A percentile compares a stretch with the other conserved stretches of the same genome.
Conservation (phyloP, 2,888 invertebrate genomes). For the Athalia circularis region DNA sequence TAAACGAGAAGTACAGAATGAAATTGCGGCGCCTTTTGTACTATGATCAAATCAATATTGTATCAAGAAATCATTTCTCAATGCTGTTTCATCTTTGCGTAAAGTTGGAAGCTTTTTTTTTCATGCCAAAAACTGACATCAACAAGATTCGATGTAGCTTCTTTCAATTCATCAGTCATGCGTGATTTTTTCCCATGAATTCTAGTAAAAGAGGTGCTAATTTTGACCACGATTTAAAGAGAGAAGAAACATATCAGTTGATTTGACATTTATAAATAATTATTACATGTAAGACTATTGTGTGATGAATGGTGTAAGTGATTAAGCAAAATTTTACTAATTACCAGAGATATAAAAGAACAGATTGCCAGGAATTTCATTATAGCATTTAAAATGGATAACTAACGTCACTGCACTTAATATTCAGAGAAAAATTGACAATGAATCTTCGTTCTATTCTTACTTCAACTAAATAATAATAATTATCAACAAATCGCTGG, state of each 20-base stretch:
- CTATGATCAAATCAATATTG: not conserved
- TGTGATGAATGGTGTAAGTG: conserved; percentile 10
- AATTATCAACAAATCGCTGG: conserved; percentile 7
- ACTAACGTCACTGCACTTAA: not conserved
- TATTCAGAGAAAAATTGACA: not conserved
- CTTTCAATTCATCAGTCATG: not conserved
- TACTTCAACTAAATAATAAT: not conserved
- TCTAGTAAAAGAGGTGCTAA: not conserved
- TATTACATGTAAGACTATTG: not conserved
- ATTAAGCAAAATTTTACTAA: not conserved
- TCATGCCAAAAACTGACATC: not conserved
- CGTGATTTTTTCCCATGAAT: not conserved
- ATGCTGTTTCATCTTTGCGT: not conserved
- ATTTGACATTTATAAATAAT: conserved; percentile 27
- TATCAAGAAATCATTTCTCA: not conserved
- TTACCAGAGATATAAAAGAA: not conserved
- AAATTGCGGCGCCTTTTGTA: not conserved
- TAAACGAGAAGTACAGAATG: not conserved
- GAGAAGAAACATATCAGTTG: conserved; percentile 36
- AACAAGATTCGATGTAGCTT: not conserved
- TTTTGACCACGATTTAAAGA: conserved; percentile 2
- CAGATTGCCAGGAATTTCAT: conserved; percentile 35
- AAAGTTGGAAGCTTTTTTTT: not conserved
- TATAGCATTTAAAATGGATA: not conserved
- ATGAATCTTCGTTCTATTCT: conserved; percentile 9